Evolutionary conservation across 1,140 invertebrate species (phyloP), one percentile per base, ranked within the genome.

Genomic region (Idris sp.): DNA sequence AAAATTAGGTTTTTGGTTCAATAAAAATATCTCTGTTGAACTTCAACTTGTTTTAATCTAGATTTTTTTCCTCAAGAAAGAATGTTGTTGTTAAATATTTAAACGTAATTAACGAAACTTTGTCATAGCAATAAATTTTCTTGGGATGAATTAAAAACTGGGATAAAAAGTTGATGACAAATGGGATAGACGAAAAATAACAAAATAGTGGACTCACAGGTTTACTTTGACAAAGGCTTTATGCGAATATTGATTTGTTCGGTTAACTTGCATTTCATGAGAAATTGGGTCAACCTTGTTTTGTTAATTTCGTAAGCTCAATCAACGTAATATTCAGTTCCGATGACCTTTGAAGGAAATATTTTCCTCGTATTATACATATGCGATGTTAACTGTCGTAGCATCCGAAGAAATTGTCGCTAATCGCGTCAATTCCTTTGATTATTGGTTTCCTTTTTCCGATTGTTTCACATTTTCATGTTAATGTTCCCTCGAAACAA

Each of bases 191-290:
- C 11, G 38, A 8, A 44, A 30, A 35, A 9, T 35, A 25, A 44
- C 44, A 2, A 64, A 53, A 35, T 43, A 43, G 33, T 43, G 28
- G 10, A 64, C 40, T 43, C 7, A n/a, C 26, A 10, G 38, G 35
- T 64, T 80, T 72, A 62, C 8, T 25, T 78, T 76, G 62, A 76
- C 58, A 74, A 74, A 76, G 61, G 53, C 13, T 25, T 40, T 9
- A 16, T 22, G 54, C 35, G 9, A 25, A 7, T 58, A 67, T 68
- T n/a, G 53, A 68, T 68, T 46, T 2, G 44, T 30, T 36, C 40
- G 28, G 30, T 8, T 11, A 19, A 28, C 25, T 38, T 9, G 18
- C 19, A 38, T 31, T 19, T 41, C 43, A 48, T 26, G 31, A 54
- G 26, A 53, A 67, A 67, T 67, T 67, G 33, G 62, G 62, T 67